Evolutionary conservation across 2,888 invertebrate genomes (phyloP).

Genomic region (Cheilosia variabilis): DNA sequence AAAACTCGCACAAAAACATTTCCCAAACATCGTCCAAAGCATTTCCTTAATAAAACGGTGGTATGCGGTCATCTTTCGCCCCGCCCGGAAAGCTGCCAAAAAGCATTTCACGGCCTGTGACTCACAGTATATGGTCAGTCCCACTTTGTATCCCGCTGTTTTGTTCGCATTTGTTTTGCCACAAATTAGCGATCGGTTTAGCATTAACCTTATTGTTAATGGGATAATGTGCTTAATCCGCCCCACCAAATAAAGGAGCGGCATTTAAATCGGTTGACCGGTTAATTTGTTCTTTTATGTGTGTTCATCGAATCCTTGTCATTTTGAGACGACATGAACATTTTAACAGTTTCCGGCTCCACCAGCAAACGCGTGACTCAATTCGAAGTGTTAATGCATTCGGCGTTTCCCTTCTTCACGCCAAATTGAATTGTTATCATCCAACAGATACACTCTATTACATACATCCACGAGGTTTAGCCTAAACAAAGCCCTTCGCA

Average conservation of each 20-base stretch:
- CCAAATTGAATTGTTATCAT: conserved; percentile 13
- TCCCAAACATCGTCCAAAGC: conserved; percentile 1
- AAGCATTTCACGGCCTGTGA: conserved; percentile 47
- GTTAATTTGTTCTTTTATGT: conserved; percentile 53
- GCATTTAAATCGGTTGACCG: conserved; percentile 41
- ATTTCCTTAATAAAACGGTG: conserved; percentile 39
- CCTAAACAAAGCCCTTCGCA: conserved; percentile 48
- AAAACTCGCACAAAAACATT: neutral
- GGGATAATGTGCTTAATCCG: conserved; percentile 62
- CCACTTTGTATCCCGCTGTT: conserved; percentile 22
- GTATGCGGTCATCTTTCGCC: neutral
- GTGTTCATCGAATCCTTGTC: conserved; percentile 54
- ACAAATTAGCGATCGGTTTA: conserved; percentile 62
- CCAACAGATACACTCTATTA: conserved; percentile 53
- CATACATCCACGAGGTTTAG: conserved; percentile 11
- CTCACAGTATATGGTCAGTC: conserved; percentile 32
- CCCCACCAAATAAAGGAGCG: conserved; percentile 28
- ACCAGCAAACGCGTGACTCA: conserved; percentile 37
- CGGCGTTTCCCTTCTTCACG: conserved; percentile 1
- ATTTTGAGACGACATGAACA: neutral
- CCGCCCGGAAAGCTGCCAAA: neutral
- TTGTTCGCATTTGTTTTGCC: conserved; percentile 48
- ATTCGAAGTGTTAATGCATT: conserved; percentile 17
- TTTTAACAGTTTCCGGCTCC: conserved; percentile 42
- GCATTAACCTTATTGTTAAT: conserved; percentile 67